phyloP scores from a whole-genome alignment of 2,113 vertebrate genomes.

The mouse (Mus musculus) region DNA sequence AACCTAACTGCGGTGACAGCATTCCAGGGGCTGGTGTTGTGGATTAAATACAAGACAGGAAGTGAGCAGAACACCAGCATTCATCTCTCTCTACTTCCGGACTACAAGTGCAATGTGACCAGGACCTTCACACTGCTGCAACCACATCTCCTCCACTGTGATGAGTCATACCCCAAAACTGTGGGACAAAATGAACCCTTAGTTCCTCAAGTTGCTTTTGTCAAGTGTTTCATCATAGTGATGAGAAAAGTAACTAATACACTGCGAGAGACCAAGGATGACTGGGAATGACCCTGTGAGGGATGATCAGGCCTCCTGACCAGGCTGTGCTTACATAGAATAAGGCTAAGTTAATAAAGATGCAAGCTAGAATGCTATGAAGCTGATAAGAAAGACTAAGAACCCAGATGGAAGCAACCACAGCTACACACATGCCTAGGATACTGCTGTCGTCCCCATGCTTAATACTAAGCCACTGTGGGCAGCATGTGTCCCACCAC shows the following conservation, averaged over 20 bases:
- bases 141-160: background rate
- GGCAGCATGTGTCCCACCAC: no score
- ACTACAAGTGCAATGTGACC: background rate
- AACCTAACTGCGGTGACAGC: no score
- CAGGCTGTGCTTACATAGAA: no score
- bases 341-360: background rate
- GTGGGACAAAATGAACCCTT: background rate
- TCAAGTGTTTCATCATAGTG: background rate
- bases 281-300: fast-evolving
- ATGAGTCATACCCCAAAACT: background rate
- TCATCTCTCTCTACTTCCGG: background rate
- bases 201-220: background rate
- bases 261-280: background rate
- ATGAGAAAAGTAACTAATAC: background rate
- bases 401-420: background rate
- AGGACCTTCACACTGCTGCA: background rate
- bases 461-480: background rate
- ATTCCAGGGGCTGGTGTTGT: background rate
- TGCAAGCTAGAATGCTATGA: no score
- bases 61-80: no score
- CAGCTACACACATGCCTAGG: background rate
- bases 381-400: background rate
- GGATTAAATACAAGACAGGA: background rate
- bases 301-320: background rate
- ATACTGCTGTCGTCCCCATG: background rate